Conservation (phyloP, 1,140 invertebrate genomes). For the Pollicipes pollicipes region DNA sequence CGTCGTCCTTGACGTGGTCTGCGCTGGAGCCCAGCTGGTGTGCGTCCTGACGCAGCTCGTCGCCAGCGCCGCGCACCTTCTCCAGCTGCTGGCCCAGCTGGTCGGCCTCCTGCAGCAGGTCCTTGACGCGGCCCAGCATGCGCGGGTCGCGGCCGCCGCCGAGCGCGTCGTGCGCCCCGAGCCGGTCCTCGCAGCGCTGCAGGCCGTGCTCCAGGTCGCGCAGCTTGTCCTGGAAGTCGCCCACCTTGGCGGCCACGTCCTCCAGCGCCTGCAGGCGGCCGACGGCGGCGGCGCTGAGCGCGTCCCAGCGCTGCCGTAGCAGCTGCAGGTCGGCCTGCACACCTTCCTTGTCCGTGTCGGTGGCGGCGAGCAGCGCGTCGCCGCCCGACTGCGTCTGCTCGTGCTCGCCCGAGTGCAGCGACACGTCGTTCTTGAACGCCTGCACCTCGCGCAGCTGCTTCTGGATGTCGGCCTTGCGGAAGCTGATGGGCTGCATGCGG, state of each 20-base stretch:
- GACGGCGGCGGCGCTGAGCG: slow-evolving; percentile 47
- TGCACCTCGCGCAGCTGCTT: slow-evolving; percentile 76
- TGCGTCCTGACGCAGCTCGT: slow-evolving; percentile 51
- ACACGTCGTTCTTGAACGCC: slow-evolving; percentile 71
- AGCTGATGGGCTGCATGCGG: slow-evolving; percentile 46
- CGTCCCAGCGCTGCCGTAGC: slow-evolving; percentile 75
- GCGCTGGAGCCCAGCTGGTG: slow-evolving; percentile 42
- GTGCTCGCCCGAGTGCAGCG: slow-evolving; percentile 79
- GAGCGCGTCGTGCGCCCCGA: slow-evolving; percentile 58
- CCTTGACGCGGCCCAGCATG: slow-evolving; percentile 60
- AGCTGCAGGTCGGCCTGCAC: slow-evolving; percentile 60
- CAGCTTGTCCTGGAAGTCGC: slow-evolving; percentile 67
- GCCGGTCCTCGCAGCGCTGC: slow-evolving; percentile 68
- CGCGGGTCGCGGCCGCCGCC: slow-evolving; percentile 57
- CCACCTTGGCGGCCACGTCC: slow-evolving; percentile 56
- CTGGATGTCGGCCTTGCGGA: slow-evolving; percentile 69
- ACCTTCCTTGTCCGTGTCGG: slow-evolving; percentile 75
- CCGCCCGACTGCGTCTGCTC: slow-evolving; percentile 68
- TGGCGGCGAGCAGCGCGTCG: slow-evolving; percentile 56
- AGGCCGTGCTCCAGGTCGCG: slow-evolving; percentile 62
- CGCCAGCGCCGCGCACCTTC: slow-evolving; percentile 44
- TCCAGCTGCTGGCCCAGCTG: slow-evolving; percentile 58
- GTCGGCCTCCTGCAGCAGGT: slow-evolving; percentile 49
- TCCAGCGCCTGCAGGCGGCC: slow-evolving; percentile 58
- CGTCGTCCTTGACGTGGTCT: slow-evolving; percentile 52